These are phyloP conservation scores for Aradophagus sp. DNA, from an alignment of 1,140 invertebrate species.

Conservation along the genomic window DNA sequence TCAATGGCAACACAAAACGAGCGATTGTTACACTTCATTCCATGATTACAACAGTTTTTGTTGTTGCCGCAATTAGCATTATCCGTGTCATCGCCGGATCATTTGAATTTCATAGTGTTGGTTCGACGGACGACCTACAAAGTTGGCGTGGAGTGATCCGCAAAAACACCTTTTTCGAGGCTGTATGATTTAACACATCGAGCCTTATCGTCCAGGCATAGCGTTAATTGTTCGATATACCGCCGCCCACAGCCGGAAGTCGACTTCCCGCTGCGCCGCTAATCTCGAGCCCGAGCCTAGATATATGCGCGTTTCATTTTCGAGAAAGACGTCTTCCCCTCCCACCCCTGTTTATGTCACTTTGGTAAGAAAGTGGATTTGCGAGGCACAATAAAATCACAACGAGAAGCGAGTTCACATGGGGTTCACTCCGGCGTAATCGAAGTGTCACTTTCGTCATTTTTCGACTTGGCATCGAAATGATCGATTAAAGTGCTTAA, in stretches of 20 bases:
- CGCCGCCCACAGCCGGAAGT: slow-evolving; percentile 67
- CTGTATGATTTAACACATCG: slow-evolving; percentile 51
- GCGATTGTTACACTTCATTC: too few relatives aligned
- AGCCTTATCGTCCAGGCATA: slow-evolving; percentile 60
- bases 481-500: slow-evolving; percentile 41
- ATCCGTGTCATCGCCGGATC: slow-evolving; percentile 41
- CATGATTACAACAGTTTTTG: slow-evolving; percentile 32
- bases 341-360: slow-evolving; percentile 32
- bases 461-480: slow-evolving; percentile 26
- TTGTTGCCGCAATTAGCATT: slow-evolving; percentile 47
- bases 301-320: slow-evolving; percentile 49
- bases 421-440: slow-evolving; percentile 28
- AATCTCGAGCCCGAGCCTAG: slow-evolving; percentile 61
- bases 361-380: slow-evolving; percentile 43
- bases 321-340: slow-evolving; percentile 14
- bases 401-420: slow-evolving; percentile 45
- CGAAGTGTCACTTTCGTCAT: slow-evolving; percentile 42
- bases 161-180: slow-evolving; percentile 56
- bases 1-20: slow-evolving; percentile 3
- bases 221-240: slow-evolving; percentile 66
- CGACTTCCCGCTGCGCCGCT: slow-evolving; percentile 64
- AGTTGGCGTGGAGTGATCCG: slow-evolving; percentile 32
- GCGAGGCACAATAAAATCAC: slow-evolving; percentile 38
- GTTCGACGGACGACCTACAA: slow-evolving; percentile 41
- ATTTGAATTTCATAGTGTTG: slow-evolving; percentile 46